Base-by-base conservation (phyloP, 2,113 vertebrate species). In the Ornithorhynchus anatinus region DNA sequence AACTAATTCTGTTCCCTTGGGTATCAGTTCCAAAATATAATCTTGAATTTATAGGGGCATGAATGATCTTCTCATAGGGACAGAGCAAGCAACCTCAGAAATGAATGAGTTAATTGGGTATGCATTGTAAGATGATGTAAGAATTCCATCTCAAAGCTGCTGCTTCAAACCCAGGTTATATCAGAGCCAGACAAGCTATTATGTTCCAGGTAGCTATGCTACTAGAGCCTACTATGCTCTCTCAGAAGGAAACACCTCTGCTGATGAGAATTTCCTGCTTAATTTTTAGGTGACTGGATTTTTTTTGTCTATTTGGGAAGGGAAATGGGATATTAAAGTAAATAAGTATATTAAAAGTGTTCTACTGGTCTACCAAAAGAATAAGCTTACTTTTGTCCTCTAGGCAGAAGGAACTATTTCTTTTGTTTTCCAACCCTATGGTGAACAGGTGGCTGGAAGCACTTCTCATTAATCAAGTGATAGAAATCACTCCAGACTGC, bases 1-100 rank as follows among this genome's bases (percentile, higher is more conserved):
- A 74, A 75, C 27, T 73, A 77, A 83, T 79, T 63, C 20, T 27
- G 29, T 6, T 58, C 11, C 37, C 17, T 52, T 38, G 43, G 69
- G n/a, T 20, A 42, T 56, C 29, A 19, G 37, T 50, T 50, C 47
- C 8, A 15, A 50, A 50, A 50, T 50, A 27, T 50, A 14, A 10
- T 27, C 69, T 33, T 29, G 1, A 66, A 33, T 38, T 4, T n/a
- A 59, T 27, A 53, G 77, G 44, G 68, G 51, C 22, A 53, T 29
- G 40, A 12, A 69, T 57, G 19, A 22, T 51, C 32, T 67, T 66
- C 36, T 27, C 58, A 56, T 13, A 58, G 53, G 19, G 31, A n/a
- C 38, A 63, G 51, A 7, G 7, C 45, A 62, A 53, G 27, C 0
- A 23, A 66, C 63, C 57, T 48, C 10, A 53, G 36, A 79, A 74